Evolutionary conservation across 2,888 invertebrate species (phyloP), one percentile per base, ranked within the genome.

Genomic region (Napeogenes sylphis): DNA sequence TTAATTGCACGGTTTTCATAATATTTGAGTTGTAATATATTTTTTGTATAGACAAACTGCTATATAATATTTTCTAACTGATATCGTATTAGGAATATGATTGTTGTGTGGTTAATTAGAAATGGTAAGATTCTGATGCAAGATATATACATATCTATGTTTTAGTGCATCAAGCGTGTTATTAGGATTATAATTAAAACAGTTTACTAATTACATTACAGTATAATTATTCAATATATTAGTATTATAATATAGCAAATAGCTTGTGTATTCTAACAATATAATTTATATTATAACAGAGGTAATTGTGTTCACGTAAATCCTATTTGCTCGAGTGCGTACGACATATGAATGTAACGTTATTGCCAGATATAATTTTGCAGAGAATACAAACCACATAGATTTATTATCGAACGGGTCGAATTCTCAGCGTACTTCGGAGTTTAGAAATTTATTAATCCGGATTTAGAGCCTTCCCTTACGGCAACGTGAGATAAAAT

Each of bases 381-480:
- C 64, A 69, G 62, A 69, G 69, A 71, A 71, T 70, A 73, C 70
- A 72, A 72, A 75, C 72, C 71, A 65, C 71, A 63, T 63, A 73
- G 74, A 75, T 74, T 73, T 72, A 73, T 77, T 76, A 81, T 80
- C 72, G 73, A 72, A 71, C 72, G 76, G 76, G 74, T 76, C 77
- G 73, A 74, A 82, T 78, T 76, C 73, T 71, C 75, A 62, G 70
- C 74, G 75, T 73, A 79, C 75, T 78, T 81, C 76, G 64, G 70
- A 73, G 76, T 77, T 77, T 73, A 67, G 78, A 81, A n/a, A 84
- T 84, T 84, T 84, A 85, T 84, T 84, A 84, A 85, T 81, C 81
- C 76, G 75, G 79, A 79, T 80, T 80, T 75, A 78, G 74, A 72
- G 72, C 75, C 68, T 66, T 75, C 76, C 78, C 79, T 81, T 72